These are phyloP conservation scores for Drosophila busckii DNA, from an alignment of 1,140 invertebrate genomes.

Conservation along the genomic window DNA sequence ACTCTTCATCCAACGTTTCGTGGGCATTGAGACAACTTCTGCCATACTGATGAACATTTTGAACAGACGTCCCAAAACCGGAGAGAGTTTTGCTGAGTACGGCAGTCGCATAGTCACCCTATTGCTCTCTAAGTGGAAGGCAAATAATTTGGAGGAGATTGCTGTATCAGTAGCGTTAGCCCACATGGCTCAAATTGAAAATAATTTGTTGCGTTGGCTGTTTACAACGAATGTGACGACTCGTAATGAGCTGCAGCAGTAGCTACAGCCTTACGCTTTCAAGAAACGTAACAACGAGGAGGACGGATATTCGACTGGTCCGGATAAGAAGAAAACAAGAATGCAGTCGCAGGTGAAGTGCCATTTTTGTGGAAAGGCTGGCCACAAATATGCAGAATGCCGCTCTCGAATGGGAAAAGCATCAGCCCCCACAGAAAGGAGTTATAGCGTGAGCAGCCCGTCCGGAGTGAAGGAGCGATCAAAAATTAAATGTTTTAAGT, in stretches of 20 bases:
- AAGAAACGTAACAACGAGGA: slow-evolving; percentile 19
- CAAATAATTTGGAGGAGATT: slow-evolving; percentile 8
- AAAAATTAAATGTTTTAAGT: slow-evolving; percentile 8
- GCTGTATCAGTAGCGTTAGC: slow-evolving; percentile 14
- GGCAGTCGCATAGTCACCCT: slow-evolving; percentile 21
- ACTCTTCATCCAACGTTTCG: slow-evolving; percentile 21
- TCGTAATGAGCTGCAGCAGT: slow-evolving; percentile 14
- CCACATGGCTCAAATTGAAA: slow-evolving; percentile 27
- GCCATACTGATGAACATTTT: slow-evolving; percentile 17
- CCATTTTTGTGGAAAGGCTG: slow-evolving; percentile 16
- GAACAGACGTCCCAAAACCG: slow-evolving; percentile 19
- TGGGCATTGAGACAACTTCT: slow-evolving; percentile 21
- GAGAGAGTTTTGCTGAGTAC: slow-evolving; percentile 16
- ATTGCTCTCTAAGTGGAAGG: slow-evolving; percentile 6
- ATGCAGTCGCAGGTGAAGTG: slow-evolving; percentile 11
- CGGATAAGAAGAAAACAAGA: slow-evolving; percentile 3
- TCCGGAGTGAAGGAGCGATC: slow-evolving; percentile 9
- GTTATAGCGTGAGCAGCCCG: slow-evolving; percentile 2
- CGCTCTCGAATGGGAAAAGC: no score
- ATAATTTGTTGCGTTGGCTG: slow-evolving; percentile 14
- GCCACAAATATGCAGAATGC: slow-evolving; percentile 18
- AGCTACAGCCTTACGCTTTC: slow-evolving; percentile 21
- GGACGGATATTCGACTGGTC: neutral
- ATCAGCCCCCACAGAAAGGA: slow-evolving; percentile 4
- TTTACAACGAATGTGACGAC: slow-evolving; percentile 18